phyloP scores from a whole-genome alignment of 2,797 vertebrate genomes.

The Odontamblyopus rebecca region DNA sequence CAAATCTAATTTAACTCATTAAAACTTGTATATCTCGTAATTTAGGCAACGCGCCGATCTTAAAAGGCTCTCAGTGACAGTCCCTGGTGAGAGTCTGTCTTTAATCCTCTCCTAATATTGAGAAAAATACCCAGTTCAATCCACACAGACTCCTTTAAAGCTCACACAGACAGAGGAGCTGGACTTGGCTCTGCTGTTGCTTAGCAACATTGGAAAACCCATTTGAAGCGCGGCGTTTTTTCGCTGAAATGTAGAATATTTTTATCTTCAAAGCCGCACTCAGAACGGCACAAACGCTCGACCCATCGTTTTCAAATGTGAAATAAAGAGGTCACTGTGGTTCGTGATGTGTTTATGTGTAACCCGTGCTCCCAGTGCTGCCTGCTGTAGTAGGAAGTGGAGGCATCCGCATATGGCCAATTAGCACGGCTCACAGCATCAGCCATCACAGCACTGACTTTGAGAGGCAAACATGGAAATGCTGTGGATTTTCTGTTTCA shows the following conservation, averaged over 20 bases:
- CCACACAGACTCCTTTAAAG: slow-evolving; percentile 38
- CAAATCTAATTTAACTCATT: slow-evolving; percentile 3
- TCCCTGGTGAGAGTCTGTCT: slow-evolving; percentile 1
- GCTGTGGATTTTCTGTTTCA: not conserved
- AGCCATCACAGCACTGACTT: slow-evolving; percentile 23
- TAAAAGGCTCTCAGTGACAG: slow-evolving; percentile 2
- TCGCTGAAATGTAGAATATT: slow-evolving; percentile 47
- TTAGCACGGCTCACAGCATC: slow-evolving; percentile 17
- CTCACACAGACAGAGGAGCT: slow-evolving; percentile 35
- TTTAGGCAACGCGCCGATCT: not conserved
- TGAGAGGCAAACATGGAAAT: slow-evolving; percentile 1
- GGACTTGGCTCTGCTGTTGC: slow-evolving; percentile 66
- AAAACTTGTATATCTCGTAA: not conserved
- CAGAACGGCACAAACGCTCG: slow-evolving; percentile 23
- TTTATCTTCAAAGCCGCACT: slow-evolving; percentile 49
- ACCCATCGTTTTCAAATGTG: slow-evolving; percentile 16
- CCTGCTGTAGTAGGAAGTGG: slow-evolving; percentile 24
- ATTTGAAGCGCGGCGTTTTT: slow-evolving; percentile 43
- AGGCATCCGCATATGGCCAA: slow-evolving; percentile 29
- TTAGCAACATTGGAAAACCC: slow-evolving; percentile 65
- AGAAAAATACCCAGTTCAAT: slow-evolving; percentile 21
- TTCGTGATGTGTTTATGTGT: slow-evolving; percentile 30
- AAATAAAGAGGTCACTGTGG: slow-evolving; percentile 37
- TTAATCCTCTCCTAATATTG: slow-evolving; percentile 21
- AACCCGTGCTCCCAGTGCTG: slow-evolving; percentile 19